A percentile compares a stretch with the other conserved stretches of the same genome.
phyloP scores from a whole-genome alignment of 2,888 invertebrate genomes.

The Tanaodytes sp. region DNA sequence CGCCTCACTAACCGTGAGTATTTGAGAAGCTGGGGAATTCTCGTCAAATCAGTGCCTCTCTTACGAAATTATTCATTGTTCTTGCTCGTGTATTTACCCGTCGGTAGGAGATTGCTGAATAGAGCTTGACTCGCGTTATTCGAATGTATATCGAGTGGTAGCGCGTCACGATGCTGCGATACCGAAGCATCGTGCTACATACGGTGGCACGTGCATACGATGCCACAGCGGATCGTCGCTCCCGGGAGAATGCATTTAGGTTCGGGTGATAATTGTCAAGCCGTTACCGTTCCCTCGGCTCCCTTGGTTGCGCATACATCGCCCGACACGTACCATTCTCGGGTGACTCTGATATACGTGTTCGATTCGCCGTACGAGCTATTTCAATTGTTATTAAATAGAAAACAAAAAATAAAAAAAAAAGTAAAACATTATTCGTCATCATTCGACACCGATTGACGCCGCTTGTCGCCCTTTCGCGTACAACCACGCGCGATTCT shows the following conservation, averaged over 20 bases:
- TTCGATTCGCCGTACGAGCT: slow-evolving; percentile 41
- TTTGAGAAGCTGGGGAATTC: slow-evolving; percentile 44
- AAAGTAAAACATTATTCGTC: slow-evolving; percentile 32
- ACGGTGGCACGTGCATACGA: slow-evolving; percentile 58
- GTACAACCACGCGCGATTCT: not conserved
- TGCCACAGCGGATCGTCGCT: slow-evolving; percentile 52
- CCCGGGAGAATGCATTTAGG: slow-evolving; percentile 60
- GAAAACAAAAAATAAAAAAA: no score
- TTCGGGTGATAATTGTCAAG: slow-evolving; percentile 67
- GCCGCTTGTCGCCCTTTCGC: slow-evolving; percentile 15
- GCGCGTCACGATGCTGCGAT: slow-evolving; percentile 50
- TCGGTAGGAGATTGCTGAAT: slow-evolving; percentile 55
- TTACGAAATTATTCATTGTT: slow-evolving; percentile 50
- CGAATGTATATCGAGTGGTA: slow-evolving; percentile 50
- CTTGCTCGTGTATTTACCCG: slow-evolving; percentile 50
- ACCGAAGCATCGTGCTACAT: slow-evolving; percentile 46
- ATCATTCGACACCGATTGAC: slow-evolving; percentile 17
- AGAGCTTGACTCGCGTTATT: slow-evolving; percentile 53
- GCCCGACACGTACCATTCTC: slow-evolving; percentile 50
- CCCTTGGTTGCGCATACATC: slow-evolving; percentile 48
- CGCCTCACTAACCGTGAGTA: no score
- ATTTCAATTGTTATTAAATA: slow-evolving; percentile 48
- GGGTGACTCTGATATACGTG: slow-evolving; percentile 47
- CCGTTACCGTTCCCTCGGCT: slow-evolving; percentile 59
- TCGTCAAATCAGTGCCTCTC: slow-evolving; percentile 50